phyloP scores from a whole-genome alignment of 2,113 vertebrate species.

The Pseudorhombus dupliciocellatus region DNA sequence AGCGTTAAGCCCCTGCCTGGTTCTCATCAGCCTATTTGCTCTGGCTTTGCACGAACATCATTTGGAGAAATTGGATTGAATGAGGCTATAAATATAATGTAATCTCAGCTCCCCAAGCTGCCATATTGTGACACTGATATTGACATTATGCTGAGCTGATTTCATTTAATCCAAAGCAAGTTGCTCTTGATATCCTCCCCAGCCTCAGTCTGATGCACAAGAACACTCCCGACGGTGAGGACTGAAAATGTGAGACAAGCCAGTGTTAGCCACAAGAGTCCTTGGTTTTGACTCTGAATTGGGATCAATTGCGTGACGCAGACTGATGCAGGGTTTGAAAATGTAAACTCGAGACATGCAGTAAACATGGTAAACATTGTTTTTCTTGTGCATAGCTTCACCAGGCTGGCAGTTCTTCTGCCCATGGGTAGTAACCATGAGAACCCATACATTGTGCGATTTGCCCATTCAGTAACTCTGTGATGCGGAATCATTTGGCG shows the following conservation, averaged over 20 bases:
- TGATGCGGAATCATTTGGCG: slow-evolving; percentile 61
- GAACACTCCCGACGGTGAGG: slow-evolving; percentile 6
- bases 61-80: slow-evolving; percentile 40
- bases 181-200: slow-evolving; percentile 19
- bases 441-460: slow-evolving; percentile 49
- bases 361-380: slow-evolving; percentile 3
- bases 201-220: slow-evolving; percentile 16
- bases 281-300: slow-evolving; percentile 36
- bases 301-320: slow-evolving; percentile 1
- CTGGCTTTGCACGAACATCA: slow-evolving; percentile 19
- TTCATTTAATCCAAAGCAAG: slow-evolving; percentile 37
- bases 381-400: slow-evolving; percentile 14
- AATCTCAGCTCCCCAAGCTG: slow-evolving; percentile 39
- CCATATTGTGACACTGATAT: slow-evolving; percentile 39
- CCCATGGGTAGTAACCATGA: slow-evolving; percentile 54
- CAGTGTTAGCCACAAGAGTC: slow-evolving; percentile 19
- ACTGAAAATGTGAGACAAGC: slow-evolving; percentile 37
- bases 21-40: slow-evolving; percentile 30
- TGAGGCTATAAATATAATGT: slow-evolving; percentile 35
- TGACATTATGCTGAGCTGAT: slow-evolving; percentile 51
- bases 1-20: background rate
- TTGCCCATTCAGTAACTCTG: slow-evolving; percentile 54
- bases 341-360: slow-evolving; percentile 11
- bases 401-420: slow-evolving; percentile 28
- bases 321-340: background rate